These are phyloP conservation scores for Vollenhovia emeryi DNA, from an alignment of 1,140 invertebrate species.

Conservation along the genomic window DNA sequence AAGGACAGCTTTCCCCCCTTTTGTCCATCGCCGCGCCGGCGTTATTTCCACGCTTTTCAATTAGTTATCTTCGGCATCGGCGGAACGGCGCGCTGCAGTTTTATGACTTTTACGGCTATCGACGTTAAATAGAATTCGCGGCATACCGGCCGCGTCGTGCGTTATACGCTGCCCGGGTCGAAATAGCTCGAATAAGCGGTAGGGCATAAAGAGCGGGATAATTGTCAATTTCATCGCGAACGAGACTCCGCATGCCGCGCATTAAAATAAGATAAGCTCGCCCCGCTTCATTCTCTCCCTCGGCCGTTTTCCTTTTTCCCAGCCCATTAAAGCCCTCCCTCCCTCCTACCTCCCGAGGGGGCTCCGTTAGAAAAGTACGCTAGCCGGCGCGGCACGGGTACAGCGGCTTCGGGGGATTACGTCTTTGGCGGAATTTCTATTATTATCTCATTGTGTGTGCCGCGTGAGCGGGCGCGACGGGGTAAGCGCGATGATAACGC, in stretches of 20 bases:
- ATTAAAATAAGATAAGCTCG: constrained; percentile 61
- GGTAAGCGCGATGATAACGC: not conserved
- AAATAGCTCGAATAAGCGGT: constrained; percentile 59
- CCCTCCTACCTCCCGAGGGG: too few species aligned
- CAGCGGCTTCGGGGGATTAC: constrained; percentile 22
- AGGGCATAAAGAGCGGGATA: constrained; percentile 53
- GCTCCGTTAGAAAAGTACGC: constrained; percentile 46
- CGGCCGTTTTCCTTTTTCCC: constrained; percentile 16
- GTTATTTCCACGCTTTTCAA: constrained; percentile 47
- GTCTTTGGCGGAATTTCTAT: constrained; percentile 34
- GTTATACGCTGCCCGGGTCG: constrained; percentile 25
- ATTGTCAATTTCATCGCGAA: constrained; percentile 56
- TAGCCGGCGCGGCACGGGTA: not conserved
- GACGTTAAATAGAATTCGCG: constrained; percentile 55
- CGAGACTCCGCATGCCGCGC: constrained; percentile 20
- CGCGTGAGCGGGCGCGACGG: not conserved
- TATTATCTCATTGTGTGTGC: constrained; percentile 18
- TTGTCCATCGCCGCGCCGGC: not conserved
- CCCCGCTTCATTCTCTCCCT: constrained; percentile 15
- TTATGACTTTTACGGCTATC: constrained; percentile 54
- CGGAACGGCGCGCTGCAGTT: constrained; percentile 18
- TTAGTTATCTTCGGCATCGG: constrained; percentile 45
- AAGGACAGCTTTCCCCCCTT: not conserved
- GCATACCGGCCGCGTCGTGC: constrained; percentile 19
- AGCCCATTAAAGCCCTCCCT: constrained; percentile 24